Percentiles rank a stretch among this genome's conserved stretches.
These are phyloP conservation scores for Drosophila neutralis DNA, from an alignment of 2,888 invertebrate genomes.

Conservation along the genomic window DNA sequence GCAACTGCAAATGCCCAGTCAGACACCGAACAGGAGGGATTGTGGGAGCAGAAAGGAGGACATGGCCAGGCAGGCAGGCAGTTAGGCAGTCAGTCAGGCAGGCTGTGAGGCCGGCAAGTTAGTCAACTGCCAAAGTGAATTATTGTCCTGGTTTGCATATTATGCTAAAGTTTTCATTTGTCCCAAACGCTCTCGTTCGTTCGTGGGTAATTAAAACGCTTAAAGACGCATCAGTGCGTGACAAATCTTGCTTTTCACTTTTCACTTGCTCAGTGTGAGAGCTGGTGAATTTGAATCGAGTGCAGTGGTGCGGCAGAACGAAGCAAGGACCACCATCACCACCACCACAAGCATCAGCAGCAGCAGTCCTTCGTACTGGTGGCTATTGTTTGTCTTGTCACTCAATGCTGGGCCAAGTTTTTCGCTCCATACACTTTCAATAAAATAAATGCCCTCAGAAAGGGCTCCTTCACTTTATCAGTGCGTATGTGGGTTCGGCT, in stretches of 20 bases:
- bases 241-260: slow-evolving; percentile 83
- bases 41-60: background rate
- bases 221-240: slow-evolving; percentile 82
- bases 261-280: slow-evolving; percentile 58
- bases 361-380: slow-evolving; percentile 36
- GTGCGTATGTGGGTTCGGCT: slow-evolving; percentile 33
- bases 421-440: slow-evolving; percentile 51
- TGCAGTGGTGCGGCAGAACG: slow-evolving; percentile 50
- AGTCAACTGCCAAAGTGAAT: slow-evolving; percentile 78
- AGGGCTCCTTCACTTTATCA: slow-evolving; percentile 45
- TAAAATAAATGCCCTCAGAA: slow-evolving; percentile 49
- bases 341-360: background rate
- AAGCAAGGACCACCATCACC: slow-evolving; percentile 23
- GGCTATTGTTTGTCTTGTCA: slow-evolving; percentile 72
- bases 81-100: slow-evolving; percentile 8
- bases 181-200: slow-evolving; percentile 54
- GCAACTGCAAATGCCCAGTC: slow-evolving; percentile 65
- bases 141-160: slow-evolving; percentile 80
- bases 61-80: slow-evolving; percentile 1
- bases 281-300: slow-evolving; percentile 19
- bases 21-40: background rate
- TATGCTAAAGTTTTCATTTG: slow-evolving; percentile 73
- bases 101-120: slow-evolving; percentile 41
- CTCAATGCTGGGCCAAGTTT: slow-evolving; percentile 63
- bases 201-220: slow-evolving; percentile 82